These are phyloP conservation scores for Aplodontia rufa DNA, from an alignment of 2,113 vertebrate species.

Conservation along the genomic window DNA sequence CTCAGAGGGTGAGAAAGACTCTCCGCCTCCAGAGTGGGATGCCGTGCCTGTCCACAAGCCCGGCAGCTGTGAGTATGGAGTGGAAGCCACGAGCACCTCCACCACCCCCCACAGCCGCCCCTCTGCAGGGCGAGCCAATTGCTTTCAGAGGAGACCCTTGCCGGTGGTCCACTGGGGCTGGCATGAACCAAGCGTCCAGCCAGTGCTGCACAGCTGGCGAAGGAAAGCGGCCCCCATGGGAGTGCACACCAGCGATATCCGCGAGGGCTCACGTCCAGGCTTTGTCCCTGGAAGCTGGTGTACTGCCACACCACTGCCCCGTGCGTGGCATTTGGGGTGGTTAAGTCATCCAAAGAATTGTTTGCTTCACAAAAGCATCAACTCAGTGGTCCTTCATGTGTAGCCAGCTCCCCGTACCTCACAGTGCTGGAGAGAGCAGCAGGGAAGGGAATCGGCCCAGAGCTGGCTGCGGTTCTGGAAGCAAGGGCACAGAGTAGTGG, in stretches of 20 bases:
- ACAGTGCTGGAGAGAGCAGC: too few relatives aligned
- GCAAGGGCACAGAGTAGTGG: too few relatives aligned
- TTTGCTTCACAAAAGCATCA: background rate
- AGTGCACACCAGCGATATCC: background rate
- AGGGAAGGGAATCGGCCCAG: too few relatives aligned
- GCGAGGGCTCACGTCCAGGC: background rate
- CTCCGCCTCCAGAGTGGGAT: slow-evolving; percentile 96
- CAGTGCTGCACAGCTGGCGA: too few relatives aligned
- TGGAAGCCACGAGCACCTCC: too few relatives aligned
- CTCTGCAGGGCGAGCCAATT: too few relatives aligned
- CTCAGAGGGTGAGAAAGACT: slow-evolving; percentile 98
- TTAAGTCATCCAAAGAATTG: background rate
- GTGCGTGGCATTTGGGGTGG: accelerated
- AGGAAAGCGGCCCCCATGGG: accelerated
- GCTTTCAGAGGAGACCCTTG: too few relatives aligned
- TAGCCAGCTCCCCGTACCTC: background rate
- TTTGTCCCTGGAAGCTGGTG: background rate
- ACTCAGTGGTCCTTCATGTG: background rate
- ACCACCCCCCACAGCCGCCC: too few relatives aligned
- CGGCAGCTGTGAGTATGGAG: slow-evolving; percentile 90
- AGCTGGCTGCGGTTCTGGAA: too few relatives aligned
- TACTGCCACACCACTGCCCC: background rate
- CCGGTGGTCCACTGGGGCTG: too few relatives aligned
- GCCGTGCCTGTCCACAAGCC: slow-evolving; percentile 90
- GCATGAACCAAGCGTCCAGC: too few relatives aligned